Base-by-base conservation (phyloP, 2,888 invertebrate species). In the Hyppa rectilinea region DNA sequence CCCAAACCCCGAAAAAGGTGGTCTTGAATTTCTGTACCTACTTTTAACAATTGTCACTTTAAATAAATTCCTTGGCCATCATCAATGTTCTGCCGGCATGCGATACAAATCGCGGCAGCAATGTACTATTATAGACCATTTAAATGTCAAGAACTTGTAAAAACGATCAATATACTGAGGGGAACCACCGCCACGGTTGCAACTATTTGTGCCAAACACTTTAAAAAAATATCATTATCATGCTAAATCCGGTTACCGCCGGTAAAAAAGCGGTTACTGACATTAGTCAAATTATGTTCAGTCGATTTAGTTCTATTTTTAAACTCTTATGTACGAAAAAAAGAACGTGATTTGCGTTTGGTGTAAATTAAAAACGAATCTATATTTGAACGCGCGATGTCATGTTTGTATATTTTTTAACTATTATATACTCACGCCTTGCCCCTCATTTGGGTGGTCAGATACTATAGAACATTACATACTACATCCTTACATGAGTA, bases 191-290 rank as follows among this genome's bases (percentile, higher is more conserved):
- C 2, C 23, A 31, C 10, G 23, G 26, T n/a, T 17, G 31, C 49
- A 23, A 50, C 23, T 23, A 64, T 68, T 55, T 29, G 36, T 52
- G 20, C 38, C 47, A 43, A 17, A 50, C 12, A 29, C 23, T 53
- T 34, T 40, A 45, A 29, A 66, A 50, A 69, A 59, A 60, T 12
- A 26, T 23, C 12, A 56, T 56, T 31, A 74, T 17, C n/a, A 31
- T 14, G 43, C 23, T 43, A 70, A 70, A 81, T 67, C 71, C 71
- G 81, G 78, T 75, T 70, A n/a, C 9, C 36, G 38, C 31, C 26
- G 47, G 47, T 56, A 63, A 65, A 66, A 66, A 68, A 76, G 50
- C 47, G 31, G 53, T 66, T 60, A 80, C 29, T 49, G 61, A 45
- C 52, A 45, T 58, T 49, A 14, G 47, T 31, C 29, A 56, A 68